phyloP scores from a whole-genome alignment of 2,888 invertebrate genomes.

The Herminia tarsipennalis region DNA sequence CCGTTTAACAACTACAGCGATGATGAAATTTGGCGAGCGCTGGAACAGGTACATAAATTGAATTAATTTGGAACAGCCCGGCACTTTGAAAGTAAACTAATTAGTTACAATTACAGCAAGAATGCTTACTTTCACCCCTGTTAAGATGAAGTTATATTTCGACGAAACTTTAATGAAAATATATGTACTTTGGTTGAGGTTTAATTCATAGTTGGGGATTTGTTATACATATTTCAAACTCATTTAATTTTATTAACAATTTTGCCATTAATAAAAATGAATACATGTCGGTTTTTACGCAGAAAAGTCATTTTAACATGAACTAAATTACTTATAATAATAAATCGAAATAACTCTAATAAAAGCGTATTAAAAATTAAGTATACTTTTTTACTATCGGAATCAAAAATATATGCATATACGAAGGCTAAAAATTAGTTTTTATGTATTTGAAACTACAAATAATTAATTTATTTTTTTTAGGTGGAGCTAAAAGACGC shows the following conservation, averaged over 20 bases:
- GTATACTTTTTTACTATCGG: neutral
- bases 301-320: too few species aligned
- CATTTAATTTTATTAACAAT: too few species aligned
- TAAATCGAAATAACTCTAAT: neutral
- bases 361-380: neutral
- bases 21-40: slow-evolving; percentile 87
- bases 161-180: too few species aligned
- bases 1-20: slow-evolving; percentile 88
- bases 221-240: neutral
- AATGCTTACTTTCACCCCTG: too few species aligned
- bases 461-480: slow-evolving; percentile 10
- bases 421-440: neutral
- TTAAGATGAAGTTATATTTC: too few species aligned
- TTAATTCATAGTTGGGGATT: neutral
- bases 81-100: too few species aligned
- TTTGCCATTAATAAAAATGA: too few species aligned
- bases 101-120: too few species aligned
- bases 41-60: slow-evolving; percentile 81
- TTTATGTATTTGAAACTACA: neutral
- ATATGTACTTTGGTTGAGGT: too few species aligned
- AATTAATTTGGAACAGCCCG: slow-evolving; percentile 6
- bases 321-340: neutral
- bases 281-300: too few species aligned
- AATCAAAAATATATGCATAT: neutral
- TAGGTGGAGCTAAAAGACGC: slow-evolving; percentile 91